These are phyloP conservation scores for Spodoptera exigua DNA, from an alignment of 2,888 invertebrate species.

Conservation along the genomic window DNA sequence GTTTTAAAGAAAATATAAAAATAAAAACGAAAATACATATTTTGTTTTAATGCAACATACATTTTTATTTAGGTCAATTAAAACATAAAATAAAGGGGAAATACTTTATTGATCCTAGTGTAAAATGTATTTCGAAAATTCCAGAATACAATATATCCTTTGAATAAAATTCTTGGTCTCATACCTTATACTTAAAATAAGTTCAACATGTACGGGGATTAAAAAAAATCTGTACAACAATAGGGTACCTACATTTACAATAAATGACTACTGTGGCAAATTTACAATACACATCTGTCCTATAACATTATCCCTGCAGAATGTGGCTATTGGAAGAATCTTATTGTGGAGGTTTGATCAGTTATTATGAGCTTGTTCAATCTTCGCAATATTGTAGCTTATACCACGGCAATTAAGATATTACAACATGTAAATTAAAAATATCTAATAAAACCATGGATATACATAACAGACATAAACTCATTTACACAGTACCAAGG, in stretches of 20 bases:
- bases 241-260: slow-evolving; percentile 79
- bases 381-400: slow-evolving; percentile 16
- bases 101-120: slow-evolving; percentile 89
- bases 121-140: slow-evolving; percentile 89
- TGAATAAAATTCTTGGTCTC: slow-evolving; percentile 87
- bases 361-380: slow-evolving; percentile 12
- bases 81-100: slow-evolving; percentile 78
- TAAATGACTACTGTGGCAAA: slow-evolving; percentile 73
- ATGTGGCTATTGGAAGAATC: slow-evolving; percentile 38
- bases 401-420: slow-evolving; percentile 36
- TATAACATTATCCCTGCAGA: slow-evolving; percentile 42
- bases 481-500: slow-evolving; percentile 66
- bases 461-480: slow-evolving; percentile 48
- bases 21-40: slow-evolving; percentile 49
- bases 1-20: slow-evolving; percentile 56
- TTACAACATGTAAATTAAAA: slow-evolving; percentile 34
- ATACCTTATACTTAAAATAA: slow-evolving; percentile 84
- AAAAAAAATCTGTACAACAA: slow-evolving; percentile 83
- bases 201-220: slow-evolving; percentile 74
- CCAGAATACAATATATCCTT: slow-evolving; percentile 86
- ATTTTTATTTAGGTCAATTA: slow-evolving; percentile 62
- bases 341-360: slow-evolving; percentile 34
- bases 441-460: slow-evolving; percentile 55
- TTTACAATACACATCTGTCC: slow-evolving; percentile 74
- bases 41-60: slow-evolving; percentile 50